phyloP scores from a whole-genome alignment of 2,113 vertebrate species.

The Elephantulus edwardii region DNA sequence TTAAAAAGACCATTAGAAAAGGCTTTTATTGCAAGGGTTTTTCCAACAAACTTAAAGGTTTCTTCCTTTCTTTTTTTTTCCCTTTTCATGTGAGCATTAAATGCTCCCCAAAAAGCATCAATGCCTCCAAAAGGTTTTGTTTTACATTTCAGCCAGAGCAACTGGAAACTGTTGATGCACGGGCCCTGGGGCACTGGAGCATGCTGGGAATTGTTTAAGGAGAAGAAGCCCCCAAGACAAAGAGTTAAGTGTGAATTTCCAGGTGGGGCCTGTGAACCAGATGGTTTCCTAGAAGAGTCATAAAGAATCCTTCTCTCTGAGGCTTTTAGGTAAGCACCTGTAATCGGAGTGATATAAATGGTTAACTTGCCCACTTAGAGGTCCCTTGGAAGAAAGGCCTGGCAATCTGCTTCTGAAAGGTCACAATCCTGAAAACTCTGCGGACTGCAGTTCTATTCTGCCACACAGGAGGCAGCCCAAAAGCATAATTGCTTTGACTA shows the following conservation, averaged over 20 bases:
- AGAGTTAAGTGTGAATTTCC: neutral
- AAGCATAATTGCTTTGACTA: neutral
- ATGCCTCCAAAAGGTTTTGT: neutral
- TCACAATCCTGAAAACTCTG: neutral
- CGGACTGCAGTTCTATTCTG: neutral
- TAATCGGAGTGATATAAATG: neutral
- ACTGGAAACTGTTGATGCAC: neutral
- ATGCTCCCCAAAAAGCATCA: too few relatives aligned
- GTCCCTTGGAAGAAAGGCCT: neutral
- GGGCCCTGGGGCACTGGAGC: neutral
- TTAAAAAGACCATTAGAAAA: neutral
- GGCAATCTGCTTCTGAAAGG: neutral
- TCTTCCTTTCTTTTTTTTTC: too few relatives aligned
- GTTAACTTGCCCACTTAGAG: neutral
- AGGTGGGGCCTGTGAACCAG: neutral
- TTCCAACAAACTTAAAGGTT: neutral
- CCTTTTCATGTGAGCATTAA: accelerated
- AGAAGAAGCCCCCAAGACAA: neutral
- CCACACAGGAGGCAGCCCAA: neutral
- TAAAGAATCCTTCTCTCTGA: neutral
- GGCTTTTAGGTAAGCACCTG: neutral
- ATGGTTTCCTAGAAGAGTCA: neutral
- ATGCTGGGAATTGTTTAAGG: neutral
- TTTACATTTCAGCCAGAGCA: neutral
- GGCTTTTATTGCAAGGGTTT: neutral